Percentiles rank a stretch among this genome's conserved stretches.
These are phyloP conservation scores for Esox lucius DNA, from an alignment of 2,797 vertebrate genomes.

Conservation along the genomic window DNA sequence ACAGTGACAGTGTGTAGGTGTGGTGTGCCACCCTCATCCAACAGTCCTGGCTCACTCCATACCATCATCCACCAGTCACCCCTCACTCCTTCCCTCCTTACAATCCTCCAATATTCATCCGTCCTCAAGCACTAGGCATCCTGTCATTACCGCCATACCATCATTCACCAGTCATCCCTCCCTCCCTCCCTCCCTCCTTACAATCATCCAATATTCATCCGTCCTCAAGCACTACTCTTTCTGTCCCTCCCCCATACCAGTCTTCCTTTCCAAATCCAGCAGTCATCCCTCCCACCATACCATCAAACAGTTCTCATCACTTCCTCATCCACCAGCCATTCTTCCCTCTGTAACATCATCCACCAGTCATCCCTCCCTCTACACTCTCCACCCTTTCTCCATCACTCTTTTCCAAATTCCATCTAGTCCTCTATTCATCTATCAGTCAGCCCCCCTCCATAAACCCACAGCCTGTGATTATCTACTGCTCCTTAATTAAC, in stretches of 20 bases:
- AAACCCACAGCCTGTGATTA: neutral
- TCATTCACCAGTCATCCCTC: neutral
- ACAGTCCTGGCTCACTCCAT: conserved; percentile 10
- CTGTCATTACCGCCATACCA: neutral
- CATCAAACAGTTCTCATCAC: neutral
- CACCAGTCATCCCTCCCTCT: no score
- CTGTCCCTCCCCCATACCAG: no score
- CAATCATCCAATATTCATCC: no score
- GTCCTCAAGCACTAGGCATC: neutral
- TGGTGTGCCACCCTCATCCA: neutral
- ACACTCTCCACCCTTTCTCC: no score
- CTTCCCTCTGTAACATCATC: no score
- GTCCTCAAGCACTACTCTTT: no score
- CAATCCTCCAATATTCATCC: neutral
- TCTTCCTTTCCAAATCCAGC: no score
- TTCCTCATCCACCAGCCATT: no score
- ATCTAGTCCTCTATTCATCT: no score
- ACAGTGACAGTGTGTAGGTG: neutral
- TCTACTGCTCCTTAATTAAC: neutral
- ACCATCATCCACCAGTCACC: neutral
- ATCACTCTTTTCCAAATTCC: no score
- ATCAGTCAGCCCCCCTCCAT: neutral
- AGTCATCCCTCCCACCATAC: neutral
- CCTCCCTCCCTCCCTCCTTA: conserved; percentile 11
- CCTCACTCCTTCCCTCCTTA: neutral